Evolutionary conservation across 2,797 vertebrate genomes (phyloP).

Genomic region (Sebastes oblongus): DNA sequence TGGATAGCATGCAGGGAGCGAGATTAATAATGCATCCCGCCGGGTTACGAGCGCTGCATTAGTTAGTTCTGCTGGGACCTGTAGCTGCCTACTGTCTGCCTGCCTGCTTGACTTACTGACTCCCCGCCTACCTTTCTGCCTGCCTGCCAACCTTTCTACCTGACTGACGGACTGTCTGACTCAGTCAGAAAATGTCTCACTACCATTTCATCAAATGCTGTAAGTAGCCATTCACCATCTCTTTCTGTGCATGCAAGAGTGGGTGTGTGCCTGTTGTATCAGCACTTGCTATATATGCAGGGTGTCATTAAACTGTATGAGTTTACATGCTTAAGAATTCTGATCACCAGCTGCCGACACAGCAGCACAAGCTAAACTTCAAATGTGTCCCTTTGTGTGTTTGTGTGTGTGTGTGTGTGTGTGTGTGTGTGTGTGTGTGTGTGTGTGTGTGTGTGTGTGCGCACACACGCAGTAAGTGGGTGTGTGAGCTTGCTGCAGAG

Average conservation of each 20-base stretch:
- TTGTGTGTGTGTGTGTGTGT: slow-evolving; percentile 32
- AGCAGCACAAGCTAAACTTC: slow-evolving; percentile 54
- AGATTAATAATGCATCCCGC: slow-evolving; percentile 86
- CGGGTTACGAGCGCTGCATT: slow-evolving; percentile 72
- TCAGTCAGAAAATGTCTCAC: slow-evolving; percentile 91
- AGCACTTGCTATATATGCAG: slow-evolving; percentile 24
- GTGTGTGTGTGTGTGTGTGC: background rate
- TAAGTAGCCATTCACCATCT: slow-evolving; percentile 84
- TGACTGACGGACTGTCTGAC: slow-evolving; percentile 46
- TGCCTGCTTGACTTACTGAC: slow-evolving; percentile 45
- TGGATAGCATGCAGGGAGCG: slow-evolving; percentile 64
- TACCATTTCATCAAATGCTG: slow-evolving; percentile 98
- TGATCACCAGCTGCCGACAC: slow-evolving; percentile 11
- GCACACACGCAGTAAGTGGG: slow-evolving; percentile 40
- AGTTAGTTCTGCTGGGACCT: slow-evolving; percentile 80
- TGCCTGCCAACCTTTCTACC: slow-evolving; percentile 30
- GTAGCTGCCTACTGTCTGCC: slow-evolving; percentile 67
- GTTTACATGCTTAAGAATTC: slow-evolving; percentile 26
- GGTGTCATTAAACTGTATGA: slow-evolving; percentile 19
- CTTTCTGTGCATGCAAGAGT: slow-evolving; percentile 32
- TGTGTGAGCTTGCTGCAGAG: slow-evolving; percentile 77
- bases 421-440: slow-evolving; percentile 38
- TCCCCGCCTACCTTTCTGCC: slow-evolving; percentile 41
- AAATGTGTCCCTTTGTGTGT: slow-evolving; percentile 13
- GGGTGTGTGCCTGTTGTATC: slow-evolving; percentile 28